Base-by-base conservation (phyloP, 2,113 vertebrate genomes). In the Pampusana beccarii region DNA sequence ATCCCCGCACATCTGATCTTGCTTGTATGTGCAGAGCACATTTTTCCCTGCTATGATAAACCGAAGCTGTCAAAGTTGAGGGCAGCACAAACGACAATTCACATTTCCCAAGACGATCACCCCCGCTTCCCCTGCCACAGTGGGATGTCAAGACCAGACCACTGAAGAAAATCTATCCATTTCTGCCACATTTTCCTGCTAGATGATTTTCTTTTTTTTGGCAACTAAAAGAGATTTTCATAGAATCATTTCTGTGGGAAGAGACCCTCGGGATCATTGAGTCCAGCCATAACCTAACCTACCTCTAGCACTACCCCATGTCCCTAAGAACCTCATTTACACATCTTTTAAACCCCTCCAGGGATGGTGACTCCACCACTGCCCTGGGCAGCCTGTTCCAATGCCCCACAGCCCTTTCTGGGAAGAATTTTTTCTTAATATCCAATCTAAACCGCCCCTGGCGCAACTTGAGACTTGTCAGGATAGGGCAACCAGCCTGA, bases 21-120 rank as follows among this genome's bases (percentile, higher is more conserved):
- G 7, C 0, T 0, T 25, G 31, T 57, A 36, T 4, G 26, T 13
- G n/a, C 46, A 48, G 23, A 72, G 54, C 13, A 25, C 13, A 10
- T 48, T 60, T 11, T 7, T 1, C 6, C 25, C 21, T 25, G 4
- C 5, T 9, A 10, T 1, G 1, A 31, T 16, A 54, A 42, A 26
- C 21, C 34, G 61, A 56, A 61, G 21, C 53, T 61, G 13, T 21
- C 66, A 14, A 28, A 29, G 26, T 5, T 67, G 46, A 60, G 18
- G 53, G 58, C 66, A 79, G 53, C n/a, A 20, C 24, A 71, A 72
- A 10, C 12, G 8, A 31, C 11, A 73, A 79, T 15, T 14, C n/a
- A 25, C 21, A 31, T 66, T 56, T 77, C 31, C 46, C 38, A 36
- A 36, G 26, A 48, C 0, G 2, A 72, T 26, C 40, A 9, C n/a